Conservation (phyloP, 1,140 invertebrate species). For the Pinna nobilis region DNA sequence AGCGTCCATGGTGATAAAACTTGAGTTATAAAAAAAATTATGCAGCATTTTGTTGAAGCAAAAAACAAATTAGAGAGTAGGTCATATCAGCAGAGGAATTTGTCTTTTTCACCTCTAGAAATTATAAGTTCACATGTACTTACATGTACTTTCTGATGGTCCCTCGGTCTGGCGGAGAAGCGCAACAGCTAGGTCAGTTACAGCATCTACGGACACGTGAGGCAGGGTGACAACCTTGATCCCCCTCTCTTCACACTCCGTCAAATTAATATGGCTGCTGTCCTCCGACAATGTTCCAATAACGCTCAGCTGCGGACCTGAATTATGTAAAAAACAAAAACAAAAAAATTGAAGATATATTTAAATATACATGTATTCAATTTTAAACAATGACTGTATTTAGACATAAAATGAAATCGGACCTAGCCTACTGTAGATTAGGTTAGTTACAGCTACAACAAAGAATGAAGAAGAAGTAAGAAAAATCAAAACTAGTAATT, state of each 20-base stretch:
- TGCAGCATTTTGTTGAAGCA: too few species aligned
- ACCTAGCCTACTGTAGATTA: too few species aligned
- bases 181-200: slow-evolving; percentile 90
- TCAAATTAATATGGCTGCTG: slow-evolving; percentile 76
- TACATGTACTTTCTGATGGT: not conserved
- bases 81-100: not conserved
- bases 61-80: too few species aligned
- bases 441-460: too few species aligned
- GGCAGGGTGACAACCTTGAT: slow-evolving; percentile 87
- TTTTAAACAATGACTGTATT: too few species aligned
- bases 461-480: too few species aligned
- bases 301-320: slow-evolving; percentile 86
- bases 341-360: not conserved
- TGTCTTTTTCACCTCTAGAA: not conserved
- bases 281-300: slow-evolving; percentile 93
- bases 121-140: not conserved
- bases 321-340: too few species aligned
- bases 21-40: too few species aligned
- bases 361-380: not conserved
- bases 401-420: too few species aligned
- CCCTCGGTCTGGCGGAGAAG: not conserved
- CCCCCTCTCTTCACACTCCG: slow-evolving; percentile 73
- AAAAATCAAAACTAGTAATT: too few species aligned
- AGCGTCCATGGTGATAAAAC: too few species aligned
- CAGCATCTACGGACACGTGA: slow-evolving; percentile 90